phyloP scores from a whole-genome alignment of 2,888 invertebrate genomes.

The Campoplex capitator region DNA sequence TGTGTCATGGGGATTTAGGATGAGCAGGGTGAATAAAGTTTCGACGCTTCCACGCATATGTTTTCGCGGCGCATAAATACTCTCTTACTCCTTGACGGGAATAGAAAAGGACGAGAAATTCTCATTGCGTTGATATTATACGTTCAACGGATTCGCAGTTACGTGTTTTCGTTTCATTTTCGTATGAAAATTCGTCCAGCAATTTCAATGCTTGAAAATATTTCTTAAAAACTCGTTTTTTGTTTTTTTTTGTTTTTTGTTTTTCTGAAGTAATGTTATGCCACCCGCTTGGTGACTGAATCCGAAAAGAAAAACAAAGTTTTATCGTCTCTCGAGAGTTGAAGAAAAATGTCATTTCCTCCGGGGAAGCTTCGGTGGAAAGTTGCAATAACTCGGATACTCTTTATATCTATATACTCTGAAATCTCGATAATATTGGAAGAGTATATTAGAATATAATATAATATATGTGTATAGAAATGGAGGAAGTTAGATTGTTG shows the following conservation, averaged over 20 bases:
- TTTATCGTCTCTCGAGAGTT: not conserved
- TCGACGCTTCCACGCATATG: constrained; percentile 42
- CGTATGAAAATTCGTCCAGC: not conserved
- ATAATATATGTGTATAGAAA: not conserved
- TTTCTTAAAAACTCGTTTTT: not conserved
- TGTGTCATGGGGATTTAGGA: constrained; percentile 46
- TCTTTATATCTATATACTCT: not conserved
- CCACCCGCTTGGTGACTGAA: too few species aligned
- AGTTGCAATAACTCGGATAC: not conserved
- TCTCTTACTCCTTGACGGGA: constrained; percentile 9
- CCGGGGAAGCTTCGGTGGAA: not conserved
- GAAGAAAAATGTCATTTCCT: not conserved
- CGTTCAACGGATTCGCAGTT: not conserved
- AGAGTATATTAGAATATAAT: not conserved
- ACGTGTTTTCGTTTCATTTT: constrained; percentile 19
- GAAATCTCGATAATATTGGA: not conserved
- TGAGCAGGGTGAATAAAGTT: constrained; percentile 2
- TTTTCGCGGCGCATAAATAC: constrained; percentile 44
- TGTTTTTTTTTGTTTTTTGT: too few species aligned
- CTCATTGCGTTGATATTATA: not conserved
- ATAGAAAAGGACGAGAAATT: constrained; percentile 5
- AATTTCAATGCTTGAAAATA: not conserved
- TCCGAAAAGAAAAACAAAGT: too few species aligned
- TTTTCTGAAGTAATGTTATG: too few species aligned
- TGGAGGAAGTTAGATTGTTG: not conserved